phyloP scores from a whole-genome alignment of 2,888 invertebrate genomes.

The Dicranocentrus wangi region DNA sequence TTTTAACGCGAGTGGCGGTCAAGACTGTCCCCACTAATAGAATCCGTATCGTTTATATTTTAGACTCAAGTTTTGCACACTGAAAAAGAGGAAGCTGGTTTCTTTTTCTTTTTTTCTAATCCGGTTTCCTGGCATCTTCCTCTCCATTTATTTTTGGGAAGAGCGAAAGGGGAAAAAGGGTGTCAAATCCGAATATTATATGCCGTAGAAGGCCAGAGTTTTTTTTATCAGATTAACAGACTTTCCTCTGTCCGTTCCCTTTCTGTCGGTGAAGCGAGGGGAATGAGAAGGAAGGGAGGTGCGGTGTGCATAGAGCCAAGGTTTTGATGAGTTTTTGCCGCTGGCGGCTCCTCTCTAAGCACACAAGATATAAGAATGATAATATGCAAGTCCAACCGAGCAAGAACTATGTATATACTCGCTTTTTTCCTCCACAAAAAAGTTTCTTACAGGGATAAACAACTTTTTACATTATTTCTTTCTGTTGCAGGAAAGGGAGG shows the following conservation, averaged over 20 bases:
- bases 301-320: not conserved
- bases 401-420: no score
- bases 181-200: slow-evolving; percentile 57
- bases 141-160: no score
- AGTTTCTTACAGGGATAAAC: not conserved
- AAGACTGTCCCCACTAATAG: no score
- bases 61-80: no score
- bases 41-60: no score
- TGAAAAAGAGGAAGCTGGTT: no score
- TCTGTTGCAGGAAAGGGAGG: no score
- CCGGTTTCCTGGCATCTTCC: no score
- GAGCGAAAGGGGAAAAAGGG: slow-evolving; percentile 51
- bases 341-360: slow-evolving; percentile 34
- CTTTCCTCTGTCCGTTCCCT: no score
- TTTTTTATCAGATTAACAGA: slow-evolving; percentile 46
- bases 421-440: not conserved
- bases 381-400: slow-evolving; percentile 8
- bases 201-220: slow-evolving; percentile 47
- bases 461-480: slow-evolving; percentile 16
- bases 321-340: slow-evolving; percentile 42
- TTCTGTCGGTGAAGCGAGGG: not conserved
- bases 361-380: not conserved
- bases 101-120: no score
- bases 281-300: no score
- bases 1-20: no score